Conservation (phyloP, 1,140 invertebrate genomes). For the Bombus terrestris region DNA sequence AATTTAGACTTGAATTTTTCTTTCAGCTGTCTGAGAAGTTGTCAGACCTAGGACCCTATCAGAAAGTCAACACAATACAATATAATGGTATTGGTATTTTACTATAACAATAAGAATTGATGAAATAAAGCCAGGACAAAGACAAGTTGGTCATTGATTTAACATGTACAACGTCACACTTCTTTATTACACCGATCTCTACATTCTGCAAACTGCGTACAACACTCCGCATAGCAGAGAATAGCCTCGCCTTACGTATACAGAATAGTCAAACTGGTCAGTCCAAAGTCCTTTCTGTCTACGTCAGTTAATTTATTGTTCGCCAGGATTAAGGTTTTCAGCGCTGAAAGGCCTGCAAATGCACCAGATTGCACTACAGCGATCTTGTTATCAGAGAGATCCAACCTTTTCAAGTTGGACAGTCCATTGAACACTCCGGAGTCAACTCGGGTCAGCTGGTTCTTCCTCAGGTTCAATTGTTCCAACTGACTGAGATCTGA, state of each 20-base stretch:
- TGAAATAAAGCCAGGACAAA: not conserved
- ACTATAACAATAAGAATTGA: not conserved
- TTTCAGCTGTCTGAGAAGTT: not conserved
- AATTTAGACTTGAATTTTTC: not conserved
- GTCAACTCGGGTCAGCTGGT: slow-evolving; percentile 29
- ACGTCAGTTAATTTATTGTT: slow-evolving; percentile 6
- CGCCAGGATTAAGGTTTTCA: slow-evolving; percentile 4
- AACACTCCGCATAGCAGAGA: not conserved
- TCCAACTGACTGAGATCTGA: slow-evolving; percentile 30
- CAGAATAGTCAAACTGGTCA: not conserved
- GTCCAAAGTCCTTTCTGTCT: not conserved
- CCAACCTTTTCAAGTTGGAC: slow-evolving; percentile 24
- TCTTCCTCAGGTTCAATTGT: slow-evolving; percentile 23
- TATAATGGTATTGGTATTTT: not conserved
- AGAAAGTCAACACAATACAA: not conserved
- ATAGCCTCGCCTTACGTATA: not conserved
- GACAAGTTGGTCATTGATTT: not conserved
- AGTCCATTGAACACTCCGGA: slow-evolving; percentile 22
- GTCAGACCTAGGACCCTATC: fast-evolving
- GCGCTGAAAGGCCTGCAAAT: slow-evolving; percentile 18
- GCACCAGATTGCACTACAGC: not conserved
- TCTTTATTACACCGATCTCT: not conserved
- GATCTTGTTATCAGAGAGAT: slow-evolving; percentile 40
- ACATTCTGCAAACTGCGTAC: not conserved
- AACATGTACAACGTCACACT: not conserved